Base-by-base conservation (phyloP, 2,888 invertebrate genomes). In the Euspilapteryx auroguttella region DNA sequence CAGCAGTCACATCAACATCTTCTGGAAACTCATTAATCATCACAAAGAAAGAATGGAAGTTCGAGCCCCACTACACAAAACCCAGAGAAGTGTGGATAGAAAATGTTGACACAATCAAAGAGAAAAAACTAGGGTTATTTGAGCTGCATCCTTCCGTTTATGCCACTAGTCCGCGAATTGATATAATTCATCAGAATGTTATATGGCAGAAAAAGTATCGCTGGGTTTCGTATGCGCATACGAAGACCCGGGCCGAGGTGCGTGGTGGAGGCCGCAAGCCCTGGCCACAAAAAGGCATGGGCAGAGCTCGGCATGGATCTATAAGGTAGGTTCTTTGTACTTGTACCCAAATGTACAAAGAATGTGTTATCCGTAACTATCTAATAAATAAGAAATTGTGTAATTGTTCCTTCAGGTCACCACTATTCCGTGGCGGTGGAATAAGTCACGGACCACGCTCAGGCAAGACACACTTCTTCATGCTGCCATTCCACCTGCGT, bases 261-360 rank as follows among this genome's bases (percentile, higher is more conserved):
- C 73, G 83, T 26, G 96, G 96, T 21, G 93, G 95, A 29, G 94
- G 94, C 0, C 79, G 81, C 14, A 98, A 99, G 47, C 98, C 98
- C 0, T 97, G 96, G 95, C 93, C 92, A 1, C 99, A 99, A 54
- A 99, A 99, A 66, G 94, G 95, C 12, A 51, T 80, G 14, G 99
- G 99, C 1, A 80, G 82, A 39, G 90, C 98, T 1, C 81, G 98
- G 24, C 96, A 96, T 51, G 94, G 96, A 9, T 94, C 93, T 8
- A 90, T 91, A 33, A 80, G 94, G 32, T n/a, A n/a, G n/a, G n/a
- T n/a, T n/a, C n/a, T n/a, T n/a, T n/a, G n/a, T n/a, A n/a, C n/a
- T n/a, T n/a, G n/a, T n/a, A n/a, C n/a, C n/a, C n/a, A n/a, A n/a
- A n/a, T n/a, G n/a, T n/a, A n/a, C n/a, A n/a, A n/a, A n/a, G n/a